Base-by-base conservation (phyloP, 2,113 vertebrate species). In the Actenoides lindsayi region DNA sequence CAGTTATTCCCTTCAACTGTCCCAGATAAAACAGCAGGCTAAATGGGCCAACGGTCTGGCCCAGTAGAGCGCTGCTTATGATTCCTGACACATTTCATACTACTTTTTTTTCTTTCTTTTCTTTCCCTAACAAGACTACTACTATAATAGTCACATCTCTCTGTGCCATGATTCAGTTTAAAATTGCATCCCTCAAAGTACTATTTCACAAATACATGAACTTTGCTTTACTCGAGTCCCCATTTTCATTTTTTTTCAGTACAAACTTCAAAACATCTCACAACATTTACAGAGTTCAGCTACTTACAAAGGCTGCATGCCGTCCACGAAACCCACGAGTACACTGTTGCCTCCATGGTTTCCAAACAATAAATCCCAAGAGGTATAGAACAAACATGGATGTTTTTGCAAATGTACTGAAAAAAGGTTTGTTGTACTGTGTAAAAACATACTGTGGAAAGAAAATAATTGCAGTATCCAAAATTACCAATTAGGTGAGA, bases 351-450 rank as follows among this genome's bases (percentile, higher is more conserved):
- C 99, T 98, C 99, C 99, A 99, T 1, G 99, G 99, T 96, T 99
- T 98, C 99, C 99, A 99, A 96, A 99, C 97, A 97, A 99, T 97
- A 97, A 99, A 99, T 57, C 99, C 99, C 98, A 99, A 97, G 96
- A 99, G 96, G 90, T 99, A 99, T 5, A 99, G 97, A 65, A 99
- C 98, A 95, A 99, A 99, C 99, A 99, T 99, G 81, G 99, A 99
- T 15, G 99, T 99, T 98, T 99, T 99, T 94, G 99, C 98, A 98
- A 99, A 99, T 1, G 99, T 99, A 98, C 99, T 99, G 97, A 99
- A 99, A 97, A 99, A 99, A 18, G 99, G 99, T 94, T 99, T 99
- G 96, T 99, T 99, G 98, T 99, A 99, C 64, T 98, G 99, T 84
- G 99, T 98, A 53, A 99, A 99, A 97, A 99, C 99, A 96, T 99